A percentile compares a stretch with the other conserved stretches of the same genome.
These are phyloP conservation scores for Mercenaria mercenaria DNA, from an alignment of 1,140 invertebrate genomes.

Conservation along the genomic window DNA sequence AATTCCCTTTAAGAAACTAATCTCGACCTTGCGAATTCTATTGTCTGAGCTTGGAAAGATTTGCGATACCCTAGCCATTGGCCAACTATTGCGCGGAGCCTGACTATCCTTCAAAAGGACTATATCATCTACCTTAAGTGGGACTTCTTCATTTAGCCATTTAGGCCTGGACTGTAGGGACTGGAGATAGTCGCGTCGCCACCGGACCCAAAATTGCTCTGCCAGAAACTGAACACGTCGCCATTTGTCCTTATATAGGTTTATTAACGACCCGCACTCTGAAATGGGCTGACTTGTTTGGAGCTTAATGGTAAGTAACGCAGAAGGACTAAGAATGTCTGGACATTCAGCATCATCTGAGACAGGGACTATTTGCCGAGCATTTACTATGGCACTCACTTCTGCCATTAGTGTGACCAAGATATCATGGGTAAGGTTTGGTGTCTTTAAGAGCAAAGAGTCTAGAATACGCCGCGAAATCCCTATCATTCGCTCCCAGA, in stretches of 20 bases:
- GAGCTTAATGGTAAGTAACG: not conserved
- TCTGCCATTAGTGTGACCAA: conserved; percentile 72
- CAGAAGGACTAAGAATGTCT: not conserved
- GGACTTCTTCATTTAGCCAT: not conserved
- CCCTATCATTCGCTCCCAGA: conserved; percentile 72
- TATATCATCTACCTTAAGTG: not conserved
- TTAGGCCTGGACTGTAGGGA: not conserved
- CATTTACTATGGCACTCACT: conserved; percentile 71
- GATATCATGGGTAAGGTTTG: conserved; percentile 67
- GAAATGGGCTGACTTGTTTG: not conserved
- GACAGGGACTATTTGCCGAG: conserved; percentile 57
- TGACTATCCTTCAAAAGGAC: not conserved
- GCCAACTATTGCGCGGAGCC: not conserved
- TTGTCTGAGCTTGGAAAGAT: not conserved
- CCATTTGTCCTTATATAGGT: not conserved
- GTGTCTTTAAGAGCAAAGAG: conserved; percentile 48
- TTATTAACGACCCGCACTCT: not conserved
- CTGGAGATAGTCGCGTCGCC: conserved; percentile 34
- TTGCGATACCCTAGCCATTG: not conserved
- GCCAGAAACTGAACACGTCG: conserved; percentile 43
- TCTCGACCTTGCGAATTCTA: not conserved
- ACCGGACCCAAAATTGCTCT: conserved; percentile 22
- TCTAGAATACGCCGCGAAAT: conserved; percentile 58
- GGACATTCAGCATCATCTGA: conserved; percentile 54
- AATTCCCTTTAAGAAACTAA: not conserved